These are phyloP conservation scores for Neodiprion pinetum DNA, from an alignment of 1,140 invertebrate genomes.

Conservation along the genomic window DNA sequence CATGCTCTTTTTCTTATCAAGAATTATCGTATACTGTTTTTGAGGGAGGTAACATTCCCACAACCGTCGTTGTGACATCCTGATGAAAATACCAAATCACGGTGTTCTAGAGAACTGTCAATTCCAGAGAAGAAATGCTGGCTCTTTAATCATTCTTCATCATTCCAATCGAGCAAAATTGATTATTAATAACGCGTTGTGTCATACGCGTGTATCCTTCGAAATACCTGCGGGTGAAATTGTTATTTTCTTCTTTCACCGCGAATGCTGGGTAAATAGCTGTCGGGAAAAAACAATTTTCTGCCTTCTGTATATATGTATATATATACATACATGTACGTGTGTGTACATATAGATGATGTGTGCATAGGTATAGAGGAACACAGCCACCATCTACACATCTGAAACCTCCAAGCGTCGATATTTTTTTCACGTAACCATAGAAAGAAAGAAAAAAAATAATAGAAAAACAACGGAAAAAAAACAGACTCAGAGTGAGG, in stretches of 20 bases:
- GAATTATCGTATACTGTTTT: too few relatives aligned
- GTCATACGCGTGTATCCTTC: neutral
- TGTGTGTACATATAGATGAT: neutral
- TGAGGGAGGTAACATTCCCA: too few relatives aligned
- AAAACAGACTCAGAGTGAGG: neutral
- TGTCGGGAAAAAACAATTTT: neutral
- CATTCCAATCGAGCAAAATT: too few relatives aligned
- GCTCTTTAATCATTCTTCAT: too few relatives aligned
- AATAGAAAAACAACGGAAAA: neutral
- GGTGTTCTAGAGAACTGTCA: too few relatives aligned
- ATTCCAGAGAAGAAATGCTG: too few relatives aligned
- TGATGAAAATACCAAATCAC: too few relatives aligned
- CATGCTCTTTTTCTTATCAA: too few relatives aligned
- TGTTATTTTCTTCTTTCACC: neutral
- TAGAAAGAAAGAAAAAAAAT: neutral
- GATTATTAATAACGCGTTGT: too few relatives aligned
- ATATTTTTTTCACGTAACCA: neutral
- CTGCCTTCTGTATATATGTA: neutral
- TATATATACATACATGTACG: neutral
- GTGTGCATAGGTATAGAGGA: too few relatives aligned
- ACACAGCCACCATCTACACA: too few relatives aligned
- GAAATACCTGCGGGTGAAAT: neutral
- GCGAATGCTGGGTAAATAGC: neutral
- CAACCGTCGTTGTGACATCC: too few relatives aligned
- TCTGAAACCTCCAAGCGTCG: neutral